Conservation (phyloP, 2,888 invertebrate genomes). For the Leucoma salicis region DNA sequence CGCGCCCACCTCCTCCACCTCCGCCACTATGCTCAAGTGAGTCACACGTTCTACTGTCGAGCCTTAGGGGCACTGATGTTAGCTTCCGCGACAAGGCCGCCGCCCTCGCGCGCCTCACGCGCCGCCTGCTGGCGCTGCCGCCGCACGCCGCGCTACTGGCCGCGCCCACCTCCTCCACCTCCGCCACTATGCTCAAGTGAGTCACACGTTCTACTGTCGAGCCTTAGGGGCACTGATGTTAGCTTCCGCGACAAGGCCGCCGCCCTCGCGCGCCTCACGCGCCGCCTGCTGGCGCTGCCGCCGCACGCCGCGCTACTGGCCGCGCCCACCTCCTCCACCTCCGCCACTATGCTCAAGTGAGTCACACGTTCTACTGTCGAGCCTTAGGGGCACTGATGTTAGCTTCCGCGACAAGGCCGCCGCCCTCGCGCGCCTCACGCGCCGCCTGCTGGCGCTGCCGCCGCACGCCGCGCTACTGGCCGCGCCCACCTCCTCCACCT, state of each 20-base stretch:
- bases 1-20: slow-evolving; percentile 82
- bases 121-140: slow-evolving; percentile 77
- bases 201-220: slow-evolving; percentile 22
- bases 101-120: slow-evolving; percentile 85
- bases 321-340: slow-evolving; percentile 82
- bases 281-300: slow-evolving; percentile 77
- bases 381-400: no score
- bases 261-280: slow-evolving; percentile 85
- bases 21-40: slow-evolving; percentile 87
- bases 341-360: slow-evolving; percentile 87
- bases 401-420: no score
- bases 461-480: slow-evolving; percentile 62
- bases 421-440: slow-evolving; percentile 85
- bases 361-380: slow-evolving; percentile 22
- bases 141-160: slow-evolving; percentile 62
- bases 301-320: slow-evolving; percentile 62
- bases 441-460: slow-evolving; percentile 77
- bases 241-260: no score
- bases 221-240: no score
- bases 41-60: slow-evolving; percentile 22
- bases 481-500: slow-evolving; percentile 82
- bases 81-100: no score
- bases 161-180: slow-evolving; percentile 82
- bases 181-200: slow-evolving; percentile 87
- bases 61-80: no score